Evolutionary conservation across 2,113 vertebrate genomes (phyloP).

Genomic region (Oncorhynchus mykiss): DNA sequence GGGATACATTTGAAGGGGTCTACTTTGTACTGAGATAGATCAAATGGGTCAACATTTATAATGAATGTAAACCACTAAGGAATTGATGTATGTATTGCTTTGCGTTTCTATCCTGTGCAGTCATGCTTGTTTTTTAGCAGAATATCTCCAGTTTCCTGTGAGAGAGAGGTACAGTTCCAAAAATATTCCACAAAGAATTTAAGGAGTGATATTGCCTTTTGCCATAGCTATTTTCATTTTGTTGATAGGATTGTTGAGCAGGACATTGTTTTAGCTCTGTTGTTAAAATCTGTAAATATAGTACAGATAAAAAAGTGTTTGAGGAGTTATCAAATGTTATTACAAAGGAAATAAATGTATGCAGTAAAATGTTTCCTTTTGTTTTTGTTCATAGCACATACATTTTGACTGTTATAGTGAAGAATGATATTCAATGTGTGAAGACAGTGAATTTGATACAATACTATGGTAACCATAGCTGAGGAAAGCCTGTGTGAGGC

Average conservation of each 20-base stretch:
- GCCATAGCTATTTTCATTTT: slow-evolving; percentile 30
- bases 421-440: background rate
- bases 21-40: slow-evolving; percentile 78
- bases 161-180: slow-evolving; percentile 54
- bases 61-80: slow-evolving; percentile 84
- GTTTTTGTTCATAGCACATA: background rate
- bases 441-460: background rate
- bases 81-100: slow-evolving; percentile 43
- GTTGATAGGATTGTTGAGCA: slow-evolving; percentile 54
- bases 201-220: slow-evolving; percentile 45
- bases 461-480: background rate
- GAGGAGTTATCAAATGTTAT: slow-evolving; percentile 68
- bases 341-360: slow-evolving; percentile 88
- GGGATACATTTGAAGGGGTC: slow-evolving; percentile 72
- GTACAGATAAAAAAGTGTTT: slow-evolving; percentile 82
- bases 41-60: slow-evolving; percentile 76
- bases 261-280: slow-evolving; percentile 23
- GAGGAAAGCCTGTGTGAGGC: background rate
- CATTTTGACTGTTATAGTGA: background rate
- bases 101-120: slow-evolving; percentile 51
- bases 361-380: slow-evolving; percentile 60
- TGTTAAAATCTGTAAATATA: slow-evolving; percentile 85
- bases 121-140: slow-evolving; percentile 16
- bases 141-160: slow-evolving; percentile 46
- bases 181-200: slow-evolving; percentile 68